Evolutionary conservation across 2,113 vertebrate genomes (phyloP), one percentile per base, ranked within the genome.

Genomic region (Plotosus lineatus): DNA sequence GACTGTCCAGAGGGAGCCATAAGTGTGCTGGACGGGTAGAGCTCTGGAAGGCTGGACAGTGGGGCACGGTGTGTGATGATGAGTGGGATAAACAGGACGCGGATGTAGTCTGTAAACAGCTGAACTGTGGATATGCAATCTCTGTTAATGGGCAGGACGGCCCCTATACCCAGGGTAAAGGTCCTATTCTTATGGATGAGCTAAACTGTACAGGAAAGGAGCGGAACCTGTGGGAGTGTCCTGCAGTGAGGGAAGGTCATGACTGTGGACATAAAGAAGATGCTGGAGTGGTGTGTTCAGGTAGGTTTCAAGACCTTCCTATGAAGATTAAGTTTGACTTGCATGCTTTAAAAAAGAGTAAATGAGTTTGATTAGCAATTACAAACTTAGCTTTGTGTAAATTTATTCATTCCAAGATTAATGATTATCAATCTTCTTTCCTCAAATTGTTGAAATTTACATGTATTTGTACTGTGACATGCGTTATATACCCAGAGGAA

Each of bases 231-330:
- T 92, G 90, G 88, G 78, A 51, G 56, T 94, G 93, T 75, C 88
- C 88, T 0, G 61, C 82, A 1, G 9, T 66, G 0, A 71, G 0
- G n/a, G 71, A 83, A 0, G 77, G 81, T 9, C 4, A 86, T 0
- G 90, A 91, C 89, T 94, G 92, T 5, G 91, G 91, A 51, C 92
- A 93, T 87, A 93, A 92, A 19, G 91, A 93, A 81, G 93, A 93
- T 0, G 92, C 91, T 26, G 91, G 91, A 2, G 91, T 94, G 15
- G 75, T 91, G 0, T 94, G 93, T 65, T 94, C 93, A 91, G 93
- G 93, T 94, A 83, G 3, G 23, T 55, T 23, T 6, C 7, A 73
- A 73, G 23, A 14, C 55, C 44, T 31, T 50, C 26, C 15, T 12
- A 17, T 36, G 1, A 19, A 73, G 46, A 36, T 33, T 33, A 50